phyloP scores from a whole-genome alignment of 23 tunicate species.

The Styela plicata region DNA sequence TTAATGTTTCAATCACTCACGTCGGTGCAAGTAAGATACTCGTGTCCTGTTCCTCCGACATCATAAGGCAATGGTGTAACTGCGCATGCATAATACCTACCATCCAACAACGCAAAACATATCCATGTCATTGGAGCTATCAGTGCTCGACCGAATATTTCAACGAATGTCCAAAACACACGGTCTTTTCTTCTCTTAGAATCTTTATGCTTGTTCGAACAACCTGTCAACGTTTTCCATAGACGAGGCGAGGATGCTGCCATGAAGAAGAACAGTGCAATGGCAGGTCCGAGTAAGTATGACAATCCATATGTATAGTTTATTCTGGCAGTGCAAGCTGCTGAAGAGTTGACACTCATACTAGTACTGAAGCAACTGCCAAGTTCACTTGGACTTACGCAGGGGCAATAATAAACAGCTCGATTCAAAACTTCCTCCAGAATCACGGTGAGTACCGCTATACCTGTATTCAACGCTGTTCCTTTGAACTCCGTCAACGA shows the following conservation, averaged over 20 bases:
- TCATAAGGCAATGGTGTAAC: conserved; percentile 33
- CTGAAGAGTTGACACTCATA: conserved; percentile 1
- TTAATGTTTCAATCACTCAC: no score
- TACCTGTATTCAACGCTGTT: conserved; percentile 31
- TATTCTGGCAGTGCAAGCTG: conserved; percentile 15
- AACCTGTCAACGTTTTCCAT: conserved; percentile 54
- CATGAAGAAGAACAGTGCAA: conserved; percentile 41
- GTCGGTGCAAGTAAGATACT: conserved; percentile 1
- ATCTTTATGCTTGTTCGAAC: background rate
- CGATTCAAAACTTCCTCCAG: conserved; percentile 19
- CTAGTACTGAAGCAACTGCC: conserved; percentile 18
- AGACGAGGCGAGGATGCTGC: conserved; percentile 25
- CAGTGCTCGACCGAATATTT: conserved; percentile 4
- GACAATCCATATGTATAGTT: conserved; percentile 52
- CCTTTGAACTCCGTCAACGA: conserved; percentile 42
- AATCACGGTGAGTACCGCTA: conserved; percentile 34
- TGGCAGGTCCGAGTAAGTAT: conserved; percentile 50
- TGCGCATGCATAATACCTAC: conserved; percentile 41
- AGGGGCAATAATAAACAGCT: conserved; percentile 48
- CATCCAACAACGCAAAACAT: conserved; percentile 20
- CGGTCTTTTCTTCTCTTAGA: background rate
- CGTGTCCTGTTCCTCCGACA: conserved; percentile 11
- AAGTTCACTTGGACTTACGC: conserved; percentile 37
- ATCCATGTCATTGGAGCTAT: conserved; percentile 35
- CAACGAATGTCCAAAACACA: background rate